Evolutionary conservation across 2,797 vertebrate species (phyloP), one percentile per base, ranked within the genome.

Genomic region (Sebastes iracundus): DNA sequence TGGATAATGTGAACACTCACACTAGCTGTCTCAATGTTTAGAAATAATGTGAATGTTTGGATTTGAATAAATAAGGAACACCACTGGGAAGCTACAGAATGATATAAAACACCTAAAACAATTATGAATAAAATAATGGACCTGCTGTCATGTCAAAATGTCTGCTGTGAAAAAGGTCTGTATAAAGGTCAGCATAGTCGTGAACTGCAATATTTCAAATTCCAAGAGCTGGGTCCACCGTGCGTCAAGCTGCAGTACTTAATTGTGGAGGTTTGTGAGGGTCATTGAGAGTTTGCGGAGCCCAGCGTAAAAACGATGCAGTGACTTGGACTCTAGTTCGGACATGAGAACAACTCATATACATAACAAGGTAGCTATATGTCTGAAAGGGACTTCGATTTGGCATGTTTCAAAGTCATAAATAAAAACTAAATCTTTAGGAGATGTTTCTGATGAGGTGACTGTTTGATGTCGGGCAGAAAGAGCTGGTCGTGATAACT

Each of bases 401-500:
- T 46, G 55, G 12, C 55, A 0, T 25, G 23, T 25, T 58, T 58
- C 55, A 14, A 4, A 27, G 23, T 58, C 6, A 58, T 25, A 27
- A 58, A 56, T 65, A 27, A 42, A 46, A 22, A 14, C 25, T 38
- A 10, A 65, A 49, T 0, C 63, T 66, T 66, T 2, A 46, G 63
- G 0, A 38, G 62, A 16, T 60, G 63, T 32, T 59, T 67, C 10
- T 16, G 13, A 0, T 18, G 25, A 6, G 16, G 6, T 32, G 14
- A 25, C 52, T 32, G 4, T 59, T 56, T 79, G 7, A 63, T 25
- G 22, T n/a, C 0, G 20, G 49, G 49, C 22, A 55, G 0, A 66
- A 23, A 30, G 12, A 74, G 52, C 10, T 16, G 0, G 18, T 52
- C 0, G 0, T n/a, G 18, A 52, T 52, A 52, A 52, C 0, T 52